These are phyloP conservation scores for Mamestra configurata DNA, from an alignment of 1,140 invertebrate genomes.

Conservation along the genomic window DNA sequence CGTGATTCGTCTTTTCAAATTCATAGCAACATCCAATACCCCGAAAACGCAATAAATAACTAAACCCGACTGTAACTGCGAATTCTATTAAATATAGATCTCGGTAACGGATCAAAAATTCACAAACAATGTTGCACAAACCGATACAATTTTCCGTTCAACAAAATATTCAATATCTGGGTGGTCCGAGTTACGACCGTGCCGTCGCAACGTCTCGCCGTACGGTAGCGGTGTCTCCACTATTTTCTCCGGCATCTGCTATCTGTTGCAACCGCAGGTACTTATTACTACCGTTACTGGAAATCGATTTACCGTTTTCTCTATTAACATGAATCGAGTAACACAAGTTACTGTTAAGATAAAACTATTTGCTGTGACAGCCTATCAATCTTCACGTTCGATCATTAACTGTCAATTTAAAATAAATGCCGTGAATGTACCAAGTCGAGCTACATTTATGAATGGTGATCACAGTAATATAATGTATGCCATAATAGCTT, in stretches of 20 bases:
- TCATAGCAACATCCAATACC: neutral
- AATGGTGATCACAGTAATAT: no score
- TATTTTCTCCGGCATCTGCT: conserved; percentile 15
- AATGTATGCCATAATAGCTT: no score
- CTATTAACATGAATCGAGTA: neutral
- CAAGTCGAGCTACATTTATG: no score
- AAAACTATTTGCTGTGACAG: neutral
- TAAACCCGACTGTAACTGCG: neutral
- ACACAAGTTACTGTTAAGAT: neutral
- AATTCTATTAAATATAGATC: conserved; percentile 12
- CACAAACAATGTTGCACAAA: conserved; percentile 5
- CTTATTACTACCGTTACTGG: neutral
- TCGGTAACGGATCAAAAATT: neutral
- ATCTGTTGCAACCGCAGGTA: conserved; percentile 11
- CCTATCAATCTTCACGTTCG: no score
- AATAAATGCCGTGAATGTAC: no score
- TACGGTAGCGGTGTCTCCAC: neutral
- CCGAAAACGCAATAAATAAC: neutral
- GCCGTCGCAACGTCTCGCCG: no score
- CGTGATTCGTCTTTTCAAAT: neutral
- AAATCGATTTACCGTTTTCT: conserved; percentile 3
- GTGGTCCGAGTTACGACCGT: neutral
- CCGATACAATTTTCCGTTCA: conserved; percentile 12
- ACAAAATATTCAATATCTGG: conserved; percentile 18
- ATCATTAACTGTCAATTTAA: no score